Evolutionary conservation across 2,113 vertebrate genomes (phyloP).

Genomic region (Anhinga rufa): DNA sequence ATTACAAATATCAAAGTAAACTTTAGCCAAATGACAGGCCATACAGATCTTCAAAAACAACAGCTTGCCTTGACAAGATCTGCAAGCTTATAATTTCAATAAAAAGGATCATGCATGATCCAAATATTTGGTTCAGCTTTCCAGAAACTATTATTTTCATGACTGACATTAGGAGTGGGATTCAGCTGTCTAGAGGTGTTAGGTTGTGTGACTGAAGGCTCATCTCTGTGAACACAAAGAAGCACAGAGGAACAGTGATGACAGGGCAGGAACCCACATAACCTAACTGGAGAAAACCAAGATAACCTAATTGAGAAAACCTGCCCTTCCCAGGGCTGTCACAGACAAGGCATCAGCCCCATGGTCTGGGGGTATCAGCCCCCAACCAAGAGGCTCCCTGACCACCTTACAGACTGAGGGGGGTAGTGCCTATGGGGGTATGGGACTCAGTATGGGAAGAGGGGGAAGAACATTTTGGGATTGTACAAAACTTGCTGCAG

Average conservation of each 20-base stretch:
- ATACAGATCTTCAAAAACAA: background rate
- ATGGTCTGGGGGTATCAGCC: background rate
- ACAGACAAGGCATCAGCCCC: background rate
- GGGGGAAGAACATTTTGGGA: background rate
- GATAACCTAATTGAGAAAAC: background rate
- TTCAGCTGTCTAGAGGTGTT: background rate
- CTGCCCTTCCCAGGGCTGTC: background rate
- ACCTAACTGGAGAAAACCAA: background rate
- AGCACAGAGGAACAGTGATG: background rate
- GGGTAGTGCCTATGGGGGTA: fast-evolving
- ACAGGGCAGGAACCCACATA: background rate
- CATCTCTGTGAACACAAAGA: background rate
- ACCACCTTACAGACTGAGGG: background rate
- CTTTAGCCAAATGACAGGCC: background rate
- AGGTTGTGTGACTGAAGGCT: background rate
- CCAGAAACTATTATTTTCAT: background rate
- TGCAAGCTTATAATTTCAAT: background rate
- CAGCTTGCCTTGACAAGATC: background rate
- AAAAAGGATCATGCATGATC: background rate
- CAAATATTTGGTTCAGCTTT: background rate
- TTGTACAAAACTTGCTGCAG: background rate
- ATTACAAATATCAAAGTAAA: background rate
- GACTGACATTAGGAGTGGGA: background rate
- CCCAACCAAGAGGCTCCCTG: fast-evolving
- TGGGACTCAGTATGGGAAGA: background rate